Evolutionary conservation across 2,797 vertebrate species (phyloP), one percentile per base, ranked within the genome.

Genomic region (Alosa sapidissima): DNA sequence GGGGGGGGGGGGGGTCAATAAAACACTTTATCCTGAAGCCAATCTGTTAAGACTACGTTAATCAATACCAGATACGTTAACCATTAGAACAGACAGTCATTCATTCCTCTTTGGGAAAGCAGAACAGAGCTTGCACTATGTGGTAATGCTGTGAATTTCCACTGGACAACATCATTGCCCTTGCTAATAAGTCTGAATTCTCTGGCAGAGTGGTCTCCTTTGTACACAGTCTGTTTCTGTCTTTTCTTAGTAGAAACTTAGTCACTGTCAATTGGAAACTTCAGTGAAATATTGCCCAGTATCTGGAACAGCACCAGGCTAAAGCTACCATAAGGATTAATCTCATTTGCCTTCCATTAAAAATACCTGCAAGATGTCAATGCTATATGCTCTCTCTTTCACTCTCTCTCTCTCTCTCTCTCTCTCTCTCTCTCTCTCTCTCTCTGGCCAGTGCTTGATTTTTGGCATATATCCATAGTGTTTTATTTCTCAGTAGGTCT

Each of bases 51-150:
- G 84, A 87, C 72, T 84, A 36, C 14, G 86, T 75, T 9, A 91
- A 83, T 90, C 85, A 24, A 89, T 11, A 48, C 4, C 82, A 83
- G 82, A 90, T 54, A 24, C n/a, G 45, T 82, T 86, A 81, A 83
- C 13, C 87, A 13, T 65, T 48, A 51, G 65, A 88, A 90, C 88
- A 89, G 90, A 85, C 81, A 21, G 82, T 58, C 81, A 87, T 90
- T 91, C 78, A 90, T 84, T 55, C n/a, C 33, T 19, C 24, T 3
- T 49, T 36, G 28, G 48, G 24, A 11, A 52, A 54, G 11, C 48
- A 45, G 72, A 78, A 78, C 72, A 78, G 72, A 78, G 72, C 16
- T 9, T 78, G 72, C 6, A 47, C 72, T 78, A 78, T 78, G 72
- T 75, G 33, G 14, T 36, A 14, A 41, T 78, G 13, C 72, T 78